These are phyloP conservation scores for Parotocinclus haroldoi DNA, from an alignment of 2,797 vertebrate species.

Conservation along the genomic window DNA sequence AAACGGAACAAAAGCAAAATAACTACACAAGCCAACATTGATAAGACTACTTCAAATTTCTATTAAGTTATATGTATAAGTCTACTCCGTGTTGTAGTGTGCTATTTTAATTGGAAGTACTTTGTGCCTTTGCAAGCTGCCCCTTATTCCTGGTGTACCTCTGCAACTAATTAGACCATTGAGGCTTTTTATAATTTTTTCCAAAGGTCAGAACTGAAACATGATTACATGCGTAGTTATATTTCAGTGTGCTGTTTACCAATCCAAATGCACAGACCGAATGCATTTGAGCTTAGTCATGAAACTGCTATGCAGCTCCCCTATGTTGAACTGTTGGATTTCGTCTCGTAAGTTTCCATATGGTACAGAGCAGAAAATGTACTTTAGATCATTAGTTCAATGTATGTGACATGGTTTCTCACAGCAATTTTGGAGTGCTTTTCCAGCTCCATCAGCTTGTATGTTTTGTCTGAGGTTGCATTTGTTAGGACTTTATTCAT, in stretches of 20 bases:
- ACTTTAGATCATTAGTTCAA: slow-evolving; percentile 55
- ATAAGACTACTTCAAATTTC: slow-evolving; percentile 10
- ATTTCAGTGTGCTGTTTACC: slow-evolving; percentile 48
- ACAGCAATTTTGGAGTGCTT: slow-evolving; percentile 18
- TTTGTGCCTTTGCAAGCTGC: slow-evolving; percentile 49
- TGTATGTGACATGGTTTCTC: slow-evolving; percentile 49
- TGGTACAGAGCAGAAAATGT: slow-evolving; percentile 58
- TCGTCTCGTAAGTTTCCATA: slow-evolving; percentile 69
- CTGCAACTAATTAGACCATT: slow-evolving; percentile 37
- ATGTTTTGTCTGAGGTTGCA: slow-evolving; percentile 22
- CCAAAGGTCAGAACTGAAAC: slow-evolving; percentile 11
- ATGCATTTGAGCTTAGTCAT: slow-evolving; percentile 49
- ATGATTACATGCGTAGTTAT: slow-evolving; percentile 44
- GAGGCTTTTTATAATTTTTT: slow-evolving; percentile 15
- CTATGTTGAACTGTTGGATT: slow-evolving; percentile 39
- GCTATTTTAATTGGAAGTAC: slow-evolving; percentile 49
- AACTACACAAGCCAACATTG: slow-evolving; percentile 35
- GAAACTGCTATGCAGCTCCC: slow-evolving; percentile 62
- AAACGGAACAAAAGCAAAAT: slow-evolving; percentile 23
- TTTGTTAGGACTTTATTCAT: slow-evolving; percentile 26
- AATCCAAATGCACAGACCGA: slow-evolving; percentile 45
- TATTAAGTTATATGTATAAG: slow-evolving; percentile 19
- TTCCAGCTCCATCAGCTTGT: slow-evolving; percentile 30
- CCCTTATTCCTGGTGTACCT: slow-evolving; percentile 43
- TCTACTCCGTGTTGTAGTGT: slow-evolving; percentile 39